Percentiles rank a stretch among this genome's conserved stretches.
Conservation (phyloP, 2,113 vertebrate species). For the Limnothrissa miodon region DNA sequence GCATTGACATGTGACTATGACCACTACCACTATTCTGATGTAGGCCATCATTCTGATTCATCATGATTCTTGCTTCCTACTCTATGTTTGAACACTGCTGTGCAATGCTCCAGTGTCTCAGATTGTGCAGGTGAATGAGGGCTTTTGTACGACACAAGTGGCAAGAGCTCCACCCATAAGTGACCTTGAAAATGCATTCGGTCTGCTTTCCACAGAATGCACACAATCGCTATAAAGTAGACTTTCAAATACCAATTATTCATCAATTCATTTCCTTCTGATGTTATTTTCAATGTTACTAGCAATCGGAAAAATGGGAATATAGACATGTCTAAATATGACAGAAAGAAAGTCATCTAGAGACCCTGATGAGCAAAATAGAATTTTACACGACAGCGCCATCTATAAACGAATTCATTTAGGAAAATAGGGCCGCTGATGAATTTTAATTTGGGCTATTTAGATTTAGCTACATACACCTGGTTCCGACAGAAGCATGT, state of each 20-base stretch:
- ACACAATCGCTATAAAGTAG: not conserved
- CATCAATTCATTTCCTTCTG: not conserved
- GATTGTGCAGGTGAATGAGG: not conserved
- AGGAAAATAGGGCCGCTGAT: not conserved
- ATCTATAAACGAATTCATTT: constrained; percentile 17
- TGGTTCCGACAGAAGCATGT: not conserved
- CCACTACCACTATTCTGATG: not conserved
- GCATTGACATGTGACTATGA: too few relatives aligned
- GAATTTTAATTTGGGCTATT: not conserved
- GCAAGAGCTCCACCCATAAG: not conserved
- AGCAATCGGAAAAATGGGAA: not conserved
- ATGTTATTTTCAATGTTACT: not conserved
- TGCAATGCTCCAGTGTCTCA: not conserved
- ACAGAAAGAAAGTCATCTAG: not conserved
- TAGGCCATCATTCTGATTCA: too few relatives aligned
- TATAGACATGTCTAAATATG: not conserved
- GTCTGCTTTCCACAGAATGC: not conserved
- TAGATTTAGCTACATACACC: not conserved
- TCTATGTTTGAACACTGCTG: not conserved
- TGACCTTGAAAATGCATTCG: constrained; percentile 9
- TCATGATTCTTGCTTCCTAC: too few relatives aligned
- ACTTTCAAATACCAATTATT: not conserved
- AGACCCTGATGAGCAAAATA: not conserved
- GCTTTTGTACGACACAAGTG: not conserved
- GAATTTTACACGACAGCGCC: constrained; percentile 34